A percentile compares a stretch with the other conserved stretches of the same genome.
phyloP scores from a whole-genome alignment of 1,140 invertebrate species.

The Ylistrum balloti region DNA sequence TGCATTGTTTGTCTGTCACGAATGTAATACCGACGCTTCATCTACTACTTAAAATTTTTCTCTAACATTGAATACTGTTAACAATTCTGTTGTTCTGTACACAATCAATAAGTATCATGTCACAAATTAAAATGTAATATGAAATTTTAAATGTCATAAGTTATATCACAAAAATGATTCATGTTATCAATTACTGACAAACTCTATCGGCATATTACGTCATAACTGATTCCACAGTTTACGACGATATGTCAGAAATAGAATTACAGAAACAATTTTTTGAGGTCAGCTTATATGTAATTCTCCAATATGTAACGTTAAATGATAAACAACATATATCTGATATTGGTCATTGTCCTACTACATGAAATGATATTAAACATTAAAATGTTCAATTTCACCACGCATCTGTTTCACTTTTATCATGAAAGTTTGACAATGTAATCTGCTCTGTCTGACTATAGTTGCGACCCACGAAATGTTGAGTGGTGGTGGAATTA shows the following conservation, averaged over 20 bases:
- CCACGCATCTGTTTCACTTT: neutral
- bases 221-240: neutral
- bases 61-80: neutral
- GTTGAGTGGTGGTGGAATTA: neutral
- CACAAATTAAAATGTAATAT: neutral
- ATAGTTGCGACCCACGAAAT: neutral
- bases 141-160: neutral
- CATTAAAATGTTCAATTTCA: neutral
- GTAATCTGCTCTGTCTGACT: slow-evolving; percentile 17
- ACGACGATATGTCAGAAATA: neutral
- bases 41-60: neutral
- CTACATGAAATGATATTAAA: neutral
- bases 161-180: no score
- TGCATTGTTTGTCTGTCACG: no score
- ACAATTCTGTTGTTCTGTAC: neutral
- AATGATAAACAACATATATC: neutral
- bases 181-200: no score
- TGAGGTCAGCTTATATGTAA: neutral
- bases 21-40: neutral
- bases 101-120: neutral
- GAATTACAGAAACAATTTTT: no score
- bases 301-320: neutral
- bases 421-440: slow-evolving; percentile 20
- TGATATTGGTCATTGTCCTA: neutral
- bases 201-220: no score